A percentile compares a stretch with the other conserved stretches of the same genome.
These are phyloP conservation scores for Agrotis clavis DNA, from an alignment of 2,888 invertebrate genomes.

Conservation along the genomic window DNA sequence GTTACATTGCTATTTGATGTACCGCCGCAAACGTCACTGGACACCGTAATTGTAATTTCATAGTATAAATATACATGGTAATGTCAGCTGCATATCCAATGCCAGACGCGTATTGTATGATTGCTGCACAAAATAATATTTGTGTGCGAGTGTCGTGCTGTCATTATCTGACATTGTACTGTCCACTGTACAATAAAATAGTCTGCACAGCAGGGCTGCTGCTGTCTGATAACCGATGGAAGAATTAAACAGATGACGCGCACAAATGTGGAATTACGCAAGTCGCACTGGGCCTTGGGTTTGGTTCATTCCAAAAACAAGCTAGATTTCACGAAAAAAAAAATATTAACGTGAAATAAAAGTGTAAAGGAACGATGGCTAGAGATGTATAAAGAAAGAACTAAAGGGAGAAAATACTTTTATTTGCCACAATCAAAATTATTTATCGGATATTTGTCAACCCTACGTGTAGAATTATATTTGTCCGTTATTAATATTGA, in stretches of 20 bases:
- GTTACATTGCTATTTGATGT: not conserved
- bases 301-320: too few species aligned
- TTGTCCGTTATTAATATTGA: slow-evolving; percentile 45
- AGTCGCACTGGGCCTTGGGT: too few species aligned
- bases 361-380: too few species aligned
- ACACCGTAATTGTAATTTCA: slow-evolving; percentile 1
- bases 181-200: slow-evolving; percentile 38
- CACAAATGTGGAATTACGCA: too few species aligned
- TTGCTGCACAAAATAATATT: slow-evolving; percentile 45
- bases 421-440: not conserved
- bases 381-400: too few species aligned
- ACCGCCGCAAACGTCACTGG: slow-evolving; percentile 23
- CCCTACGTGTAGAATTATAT: slow-evolving; percentile 30
- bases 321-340: too few species aligned
- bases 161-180: slow-evolving; percentile 48
- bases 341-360: too few species aligned
- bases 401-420: too few species aligned
- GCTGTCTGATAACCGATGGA: not conserved
- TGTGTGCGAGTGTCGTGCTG: slow-evolving; percentile 26
- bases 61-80: not conserved
- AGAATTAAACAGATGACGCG: too few species aligned
- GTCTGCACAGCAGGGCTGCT: slow-evolving; percentile 35
- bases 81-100: slow-evolving; percentile 11
- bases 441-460: not conserved
- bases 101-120: slow-evolving; percentile 39